Base-by-base conservation (phyloP, 2,888 invertebrate species). In the Oligia strigilis region DNA sequence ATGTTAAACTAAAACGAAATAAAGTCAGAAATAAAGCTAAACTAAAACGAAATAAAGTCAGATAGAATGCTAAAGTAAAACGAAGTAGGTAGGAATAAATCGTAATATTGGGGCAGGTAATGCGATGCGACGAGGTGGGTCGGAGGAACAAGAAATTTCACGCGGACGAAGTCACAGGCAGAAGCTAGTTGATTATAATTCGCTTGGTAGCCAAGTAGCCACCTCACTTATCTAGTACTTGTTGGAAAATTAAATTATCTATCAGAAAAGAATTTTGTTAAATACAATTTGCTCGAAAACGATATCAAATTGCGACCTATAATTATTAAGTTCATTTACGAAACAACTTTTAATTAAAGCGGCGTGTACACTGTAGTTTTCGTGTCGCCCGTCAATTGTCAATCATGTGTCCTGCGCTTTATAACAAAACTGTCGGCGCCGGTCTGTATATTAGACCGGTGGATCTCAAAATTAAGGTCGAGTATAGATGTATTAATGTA, bases 381-480 rank as follows among this genome's bases (percentile, higher is more conserved):
- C 75, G 29, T 66, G 77, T 78, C 64, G 29, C n/a, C 65, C 19
- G 65, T 81, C 78, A 79, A 75, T 88, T 84, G 90, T 84, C 84
- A 82, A 81, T 88, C 87, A 86, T 87, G 83, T 87, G 82, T 87
- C 67, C 70, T 49, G 36, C 1, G 78, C 81, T 78, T 89, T 83
- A 75, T 46, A 70, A 62, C 40, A 17, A 60, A 71, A 55, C 46
- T 69, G 86, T 83, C 88, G 88, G 88, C 88, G 88, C 86, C 79
- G 29, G 77, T 83, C 77, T 58, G 69, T 75, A 62, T 70, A 82
- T 81, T 80, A 81, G 78, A 77, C 64, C 79, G 62, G 65, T 76
- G 75, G 36, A 78, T 78, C 76, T 78, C 77, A 88, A 88, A 84
- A 88, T 89, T 64, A 81, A 86, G 77, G 74, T 64, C 71, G 46